Base-by-base conservation (phyloP, 2,797 vertebrate genomes). In the Sebastiscus albofasciatus region DNA sequence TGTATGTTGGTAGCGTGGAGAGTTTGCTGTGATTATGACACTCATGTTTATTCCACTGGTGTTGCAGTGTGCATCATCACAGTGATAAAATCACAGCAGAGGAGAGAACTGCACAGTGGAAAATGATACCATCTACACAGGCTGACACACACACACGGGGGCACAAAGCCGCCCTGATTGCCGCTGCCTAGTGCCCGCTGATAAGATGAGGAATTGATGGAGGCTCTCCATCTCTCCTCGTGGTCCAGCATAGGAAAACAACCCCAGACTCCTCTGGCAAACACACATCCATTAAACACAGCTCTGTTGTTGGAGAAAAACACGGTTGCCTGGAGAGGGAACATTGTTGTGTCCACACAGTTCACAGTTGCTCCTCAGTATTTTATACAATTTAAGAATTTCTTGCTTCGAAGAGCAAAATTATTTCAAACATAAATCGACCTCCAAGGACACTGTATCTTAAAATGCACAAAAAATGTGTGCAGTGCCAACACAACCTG, bases 301-400 rank as follows among this genome's bases (percentile, higher is more conserved):
- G 78, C 79, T 72, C 70, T 83, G 84, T 79, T 86, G 29, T 80
- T 79, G 55, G 65, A 75, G 77, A 82, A 88, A 91, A 88, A 87
- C 90, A 90, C 1, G 49, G 94, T 93, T 93, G 91, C 92, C 90
- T 90, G 79, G 92, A 85, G 87, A 92, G 77, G 72, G 81, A 91
- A 88, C 73, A 87, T 26, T 92, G 89, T 90, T 93, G 79, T 90
- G 82, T 82, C 82, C 89, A 89, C 87, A 91, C n/a, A 86, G 73
- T 49, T 68, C 9, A 34, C 76, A 62, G 76, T 65, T 9, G 36
- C 8, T 83, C 71, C 77, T 70, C 29, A 4, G 62, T 52, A 80
- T 84, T 86, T 89, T 72, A 77, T 62, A 79, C 58, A 83, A 65
- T 81, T 78, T 67, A 36, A 73, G 13, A 70, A 71, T 59, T 60